phyloP scores from a whole-genome alignment of 2,888 invertebrate species.

The Adelphocoris suturalis region DNA sequence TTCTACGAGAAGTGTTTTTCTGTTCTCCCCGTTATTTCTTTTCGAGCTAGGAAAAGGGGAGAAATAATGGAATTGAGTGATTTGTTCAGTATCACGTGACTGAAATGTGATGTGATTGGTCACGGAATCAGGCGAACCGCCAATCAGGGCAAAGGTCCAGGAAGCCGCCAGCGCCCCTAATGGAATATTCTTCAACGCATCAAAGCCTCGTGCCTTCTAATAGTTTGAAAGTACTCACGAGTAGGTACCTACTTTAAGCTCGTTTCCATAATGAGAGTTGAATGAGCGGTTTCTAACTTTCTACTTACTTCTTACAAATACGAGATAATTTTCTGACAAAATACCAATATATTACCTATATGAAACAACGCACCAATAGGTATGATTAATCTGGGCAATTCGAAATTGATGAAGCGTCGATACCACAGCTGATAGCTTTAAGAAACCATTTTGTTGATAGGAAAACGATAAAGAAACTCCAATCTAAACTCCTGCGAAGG shows the following conservation, averaged over 20 bases:
- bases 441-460: too few relatives aligned
- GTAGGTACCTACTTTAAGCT: background rate
- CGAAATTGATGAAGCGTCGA: too few relatives aligned
- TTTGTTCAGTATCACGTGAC: slow-evolving; percentile 66
- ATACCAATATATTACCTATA: too few relatives aligned
- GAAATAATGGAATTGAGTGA: slow-evolving; percentile 64
- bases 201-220: slow-evolving; percentile 4
- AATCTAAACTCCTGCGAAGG: too few relatives aligned
- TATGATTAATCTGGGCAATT: too few relatives aligned
- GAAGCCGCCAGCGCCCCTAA: slow-evolving; percentile 58
- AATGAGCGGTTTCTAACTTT: background rate
- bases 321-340: too few relatives aligned
- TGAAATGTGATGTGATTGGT: slow-evolving; percentile 64
- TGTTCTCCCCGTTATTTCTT: slow-evolving; percentile 8
- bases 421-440: too few relatives aligned
- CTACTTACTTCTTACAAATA: too few relatives aligned
- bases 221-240: background rate
- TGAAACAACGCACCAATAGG: too few relatives aligned
- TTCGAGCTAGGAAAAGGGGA: background rate
- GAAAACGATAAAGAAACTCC: too few relatives aligned
- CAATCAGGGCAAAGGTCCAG: slow-evolving; percentile 57
- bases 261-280: background rate
- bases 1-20: slow-evolving; percentile 16
- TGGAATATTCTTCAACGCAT: slow-evolving; percentile 50
- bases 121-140: slow-evolving; percentile 68